Evolutionary conservation across 2,797 vertebrate species (phyloP).

Genomic region (Microctenopoma lineatum): DNA sequence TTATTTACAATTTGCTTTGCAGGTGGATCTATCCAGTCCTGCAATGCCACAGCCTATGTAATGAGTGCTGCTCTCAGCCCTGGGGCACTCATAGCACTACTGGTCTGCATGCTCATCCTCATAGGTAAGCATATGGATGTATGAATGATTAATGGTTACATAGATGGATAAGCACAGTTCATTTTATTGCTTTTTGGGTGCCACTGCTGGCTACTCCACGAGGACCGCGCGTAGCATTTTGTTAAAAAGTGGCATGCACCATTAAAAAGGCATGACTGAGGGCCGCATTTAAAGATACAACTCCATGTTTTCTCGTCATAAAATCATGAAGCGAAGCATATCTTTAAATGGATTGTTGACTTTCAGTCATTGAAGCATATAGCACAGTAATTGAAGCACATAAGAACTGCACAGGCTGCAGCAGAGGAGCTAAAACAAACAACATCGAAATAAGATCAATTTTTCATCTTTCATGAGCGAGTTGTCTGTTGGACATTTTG

Average conservation of each 20-base stretch:
- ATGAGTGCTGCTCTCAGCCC: constrained; percentile 94
- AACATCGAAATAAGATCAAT: constrained; percentile 62
- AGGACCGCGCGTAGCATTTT: constrained; percentile 11
- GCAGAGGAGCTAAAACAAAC: constrained; percentile 39
- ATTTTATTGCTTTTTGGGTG: constrained; percentile 39
- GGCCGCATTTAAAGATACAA: not conserved
- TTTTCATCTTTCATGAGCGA: constrained; percentile 53
- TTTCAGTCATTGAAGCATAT: constrained; percentile 30
- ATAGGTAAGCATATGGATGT: constrained; percentile 87
- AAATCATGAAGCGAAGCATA: constrained; percentile 38
- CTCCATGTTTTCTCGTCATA: constrained; percentile 9
- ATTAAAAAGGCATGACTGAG: constrained; percentile 16
- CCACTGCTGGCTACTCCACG: constrained; percentile 28
- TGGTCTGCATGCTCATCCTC: constrained; percentile 97
- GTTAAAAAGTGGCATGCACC: constrained; percentile 14
- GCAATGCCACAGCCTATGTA: constrained; percentile 93
- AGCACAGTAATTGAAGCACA: constrained; percentile 46
- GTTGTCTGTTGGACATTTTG: constrained; percentile 34
- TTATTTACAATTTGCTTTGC: constrained; percentile 75
- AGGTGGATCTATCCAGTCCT: constrained; percentile 92
- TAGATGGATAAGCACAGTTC: constrained; percentile 33
- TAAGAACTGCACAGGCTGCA: constrained; percentile 38
- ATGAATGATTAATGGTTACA: constrained; percentile 35
- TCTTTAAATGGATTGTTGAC: constrained; percentile 60
- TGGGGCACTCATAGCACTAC: constrained; percentile 94